phyloP scores from a whole-genome alignment of 2,797 vertebrate species.

The Graptemys geographica region DNA sequence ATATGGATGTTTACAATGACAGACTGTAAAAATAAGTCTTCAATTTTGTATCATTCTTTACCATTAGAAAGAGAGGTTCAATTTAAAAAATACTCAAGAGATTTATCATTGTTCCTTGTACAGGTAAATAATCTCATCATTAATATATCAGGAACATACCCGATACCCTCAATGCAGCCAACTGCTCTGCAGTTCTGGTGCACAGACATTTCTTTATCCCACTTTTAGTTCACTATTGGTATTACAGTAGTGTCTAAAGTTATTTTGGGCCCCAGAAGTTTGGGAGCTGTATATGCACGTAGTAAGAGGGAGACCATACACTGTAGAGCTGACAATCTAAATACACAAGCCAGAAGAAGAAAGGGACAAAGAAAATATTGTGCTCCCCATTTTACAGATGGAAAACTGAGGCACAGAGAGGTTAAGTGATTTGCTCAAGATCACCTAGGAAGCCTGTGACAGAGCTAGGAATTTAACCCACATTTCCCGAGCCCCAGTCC shows the following conservation, averaged over 20 bases:
- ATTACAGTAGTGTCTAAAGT: neutral
- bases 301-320: accelerated
- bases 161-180: neutral
- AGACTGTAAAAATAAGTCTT: neutral
- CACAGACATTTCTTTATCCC: neutral
- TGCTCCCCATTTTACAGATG: neutral
- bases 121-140: neutral
- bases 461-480: neutral
- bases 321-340: neutral
- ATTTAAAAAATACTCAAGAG: neutral
- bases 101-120: neutral
- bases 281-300: neutral
- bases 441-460: neutral
- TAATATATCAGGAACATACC: neutral
- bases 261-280: neutral
- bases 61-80: neutral
- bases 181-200: neutral
- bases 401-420: neutral
- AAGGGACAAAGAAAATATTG: neutral
- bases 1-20: neutral
- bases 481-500: neutral
- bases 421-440: neutral
- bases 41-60: neutral
- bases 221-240: neutral
- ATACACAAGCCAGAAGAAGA: neutral